Base-by-base conservation (phyloP, 1,140 invertebrate species). In the Teleopsis dalmanni region DNA sequence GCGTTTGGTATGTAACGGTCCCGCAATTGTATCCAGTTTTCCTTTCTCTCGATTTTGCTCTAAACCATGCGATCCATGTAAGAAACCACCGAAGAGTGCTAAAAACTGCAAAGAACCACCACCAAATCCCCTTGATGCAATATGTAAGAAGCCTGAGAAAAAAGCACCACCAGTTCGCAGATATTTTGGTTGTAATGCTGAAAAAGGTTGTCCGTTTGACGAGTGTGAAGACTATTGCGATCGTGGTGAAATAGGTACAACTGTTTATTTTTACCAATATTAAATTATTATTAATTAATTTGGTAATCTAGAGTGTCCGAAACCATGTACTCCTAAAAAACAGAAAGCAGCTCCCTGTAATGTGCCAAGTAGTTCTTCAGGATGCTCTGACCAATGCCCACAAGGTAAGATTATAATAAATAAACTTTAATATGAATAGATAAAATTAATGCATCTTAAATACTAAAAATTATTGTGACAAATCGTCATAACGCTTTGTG, bases 131-230 rank as follows among this genome's bases (percentile, higher is more conserved):
- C n/a, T n/a, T n/a, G n/a, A n/a, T n/a, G n/a, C n/a, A n/a, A n/a
- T n/a, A n/a, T 62, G 60, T 26, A 18, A 22, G 9, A 38, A 27
- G 8, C 10, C 21, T 0, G 35, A 42, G 0, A 42, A 57, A 10
- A 38, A 51, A 7, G 19, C 27, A 0, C 36, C 40, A 1, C 49
- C 53, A 25, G 56, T 57, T 21, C 40, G 49, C n/a, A 53, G 65
- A 6, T 68, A 68, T 38, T 68, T 60, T 40, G 49, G 57, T 29
- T 67, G 62, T 37, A 67, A 67, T 36, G 22, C 65, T 40, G 64
- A 68, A 48, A 62, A 57, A 29, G 26, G 60, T 29, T 67, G 60
- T 36, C 65, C 65, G 27, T 58, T 58, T 11, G 65, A 63, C 6
- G 56, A 52, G 23, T 62, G 65, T 13, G 49, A 51, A 47, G 49